Evolutionary conservation across 1,140 invertebrate genomes (phyloP).

Genomic region (Temnothorax nylanderi): DNA sequence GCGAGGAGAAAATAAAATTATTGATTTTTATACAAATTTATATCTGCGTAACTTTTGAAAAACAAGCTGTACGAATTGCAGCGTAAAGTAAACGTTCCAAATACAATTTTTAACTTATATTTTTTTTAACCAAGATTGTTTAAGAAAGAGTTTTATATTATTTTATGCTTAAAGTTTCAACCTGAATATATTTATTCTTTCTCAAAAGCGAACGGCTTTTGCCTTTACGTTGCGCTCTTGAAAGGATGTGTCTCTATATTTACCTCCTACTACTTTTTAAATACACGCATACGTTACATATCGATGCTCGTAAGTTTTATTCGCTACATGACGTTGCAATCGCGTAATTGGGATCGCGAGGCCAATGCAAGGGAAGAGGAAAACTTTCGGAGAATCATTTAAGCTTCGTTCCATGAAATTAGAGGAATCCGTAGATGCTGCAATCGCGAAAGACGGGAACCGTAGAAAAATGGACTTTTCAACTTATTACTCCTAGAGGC

Average conservation of each 20-base stretch:
- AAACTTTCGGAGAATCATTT: slow-evolving; percentile 37
- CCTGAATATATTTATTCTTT: neutral
- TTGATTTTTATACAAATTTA: neutral
- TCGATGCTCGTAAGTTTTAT: neutral
- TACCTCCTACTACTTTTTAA: neutral
- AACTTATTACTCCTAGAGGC: slow-evolving; percentile 78
- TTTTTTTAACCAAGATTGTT: neutral
- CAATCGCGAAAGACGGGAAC: slow-evolving; percentile 58
- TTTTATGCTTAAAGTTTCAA: neutral
- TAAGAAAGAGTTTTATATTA: neutral
- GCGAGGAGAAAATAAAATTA: neutral
- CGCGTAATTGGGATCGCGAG: neutral
- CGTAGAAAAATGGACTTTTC: slow-evolving; percentile 77
- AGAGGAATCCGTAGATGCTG: slow-evolving; percentile 45
- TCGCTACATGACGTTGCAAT: neutral
- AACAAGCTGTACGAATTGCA: neutral
- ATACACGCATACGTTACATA: neutral
- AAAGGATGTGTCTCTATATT: neutral
- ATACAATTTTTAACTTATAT: neutral
- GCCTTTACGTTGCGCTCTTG: neutral
- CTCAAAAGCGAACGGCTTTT: neutral
- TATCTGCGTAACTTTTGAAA: neutral
- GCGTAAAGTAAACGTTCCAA: neutral
- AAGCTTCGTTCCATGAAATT: slow-evolving; percentile 46
- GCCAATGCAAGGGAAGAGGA: neutral